Evolutionary conservation across 1,140 invertebrate species (phyloP), one percentile per base, ranked within the genome.

Genomic region (Trichonephila clavata): DNA sequence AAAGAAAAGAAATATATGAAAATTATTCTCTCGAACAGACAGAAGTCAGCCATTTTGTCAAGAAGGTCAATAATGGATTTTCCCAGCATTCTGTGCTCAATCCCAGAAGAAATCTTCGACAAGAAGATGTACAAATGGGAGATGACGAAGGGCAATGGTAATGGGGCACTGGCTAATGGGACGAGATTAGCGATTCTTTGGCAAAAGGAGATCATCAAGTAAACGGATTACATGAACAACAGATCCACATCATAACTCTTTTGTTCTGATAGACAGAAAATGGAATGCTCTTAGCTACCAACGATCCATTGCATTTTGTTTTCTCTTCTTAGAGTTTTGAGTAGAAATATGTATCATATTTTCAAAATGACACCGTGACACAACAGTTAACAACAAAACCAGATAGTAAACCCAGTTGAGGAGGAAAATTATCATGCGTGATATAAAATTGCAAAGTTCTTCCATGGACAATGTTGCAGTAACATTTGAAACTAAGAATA

Each of bases 181-280:
- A 16, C 27, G 14, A 32, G 68, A 71, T 71, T 32, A 71, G 68
- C 14, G 7, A 65, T 24, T 65, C 63, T n/a, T 24, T 24, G 63
- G 63, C 21, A 32, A 27, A 21, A 18, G 68, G 68, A 32, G 24
- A 71, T 71, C 68, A 27, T 71, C 68, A 32, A 24, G 24, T 71
- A 71, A 71, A 71, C 68, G 68, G 68, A 71, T 71, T 71, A 71
- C 24, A 16, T 7, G 14, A 24, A 13, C 14, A 71, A 24, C 14
- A 5, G 68, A 27, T 8, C 24, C 14, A 27, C n/a, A 71, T 71
- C 68, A 32, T 71, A 71, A 32, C 68, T 32, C 14, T 24, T 71
- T 71, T 71, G 68, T 71, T 71, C 68, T 71, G 68, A 71, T 71
- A 24, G 68, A 71, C 68, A 32, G 24, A 71, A 71, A 71, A 32